phyloP scores from a whole-genome alignment of 2,113 vertebrate species.

The Ophiodon elongatus region DNA sequence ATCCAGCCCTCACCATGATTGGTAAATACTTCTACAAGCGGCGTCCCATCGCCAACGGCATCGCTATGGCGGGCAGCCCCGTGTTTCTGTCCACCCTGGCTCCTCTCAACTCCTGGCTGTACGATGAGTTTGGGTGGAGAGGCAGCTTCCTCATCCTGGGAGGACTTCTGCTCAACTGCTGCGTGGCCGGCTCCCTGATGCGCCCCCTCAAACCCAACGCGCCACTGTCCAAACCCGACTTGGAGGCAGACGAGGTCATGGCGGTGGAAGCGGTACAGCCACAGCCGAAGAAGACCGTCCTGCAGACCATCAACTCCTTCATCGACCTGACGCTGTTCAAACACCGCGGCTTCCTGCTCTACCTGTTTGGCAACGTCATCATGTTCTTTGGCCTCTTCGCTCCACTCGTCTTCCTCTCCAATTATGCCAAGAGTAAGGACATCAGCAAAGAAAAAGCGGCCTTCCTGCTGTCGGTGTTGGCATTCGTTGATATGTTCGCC shows the following conservation, averaged over 20 bases:
- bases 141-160: constrained; percentile 98
- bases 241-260: not conserved
- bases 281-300: constrained; percentile 68
- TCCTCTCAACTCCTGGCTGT: constrained; percentile 93
- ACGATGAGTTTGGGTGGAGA: constrained; percentile 92
- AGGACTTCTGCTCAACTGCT: constrained; percentile 94
- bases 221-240: constrained; percentile 33
- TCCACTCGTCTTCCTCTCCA: constrained; percentile 95
- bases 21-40: constrained; percentile 96
- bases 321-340: constrained; percentile 94
- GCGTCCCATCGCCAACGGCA: constrained; percentile 94
- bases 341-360: constrained; percentile 96
- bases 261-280: constrained; percentile 44
- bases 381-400: constrained; percentile 98
- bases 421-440: constrained; percentile 91
- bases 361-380: constrained; percentile 92
- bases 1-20: constrained; percentile 98
- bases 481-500: constrained; percentile 98
- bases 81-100: constrained; percentile 97
- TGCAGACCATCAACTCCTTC: constrained; percentile 92
- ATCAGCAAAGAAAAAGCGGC: constrained; percentile 92
- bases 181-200: constrained; percentile 96
- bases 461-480: constrained; percentile 94
- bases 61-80: constrained; percentile 97
- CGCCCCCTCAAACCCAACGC: constrained; percentile 91